Percentiles rank a stretch among this genome's conserved stretches.
These are phyloP conservation scores for Parochlus steinenii DNA, from an alignment of 2,888 invertebrate species.

Conservation along the genomic window DNA sequence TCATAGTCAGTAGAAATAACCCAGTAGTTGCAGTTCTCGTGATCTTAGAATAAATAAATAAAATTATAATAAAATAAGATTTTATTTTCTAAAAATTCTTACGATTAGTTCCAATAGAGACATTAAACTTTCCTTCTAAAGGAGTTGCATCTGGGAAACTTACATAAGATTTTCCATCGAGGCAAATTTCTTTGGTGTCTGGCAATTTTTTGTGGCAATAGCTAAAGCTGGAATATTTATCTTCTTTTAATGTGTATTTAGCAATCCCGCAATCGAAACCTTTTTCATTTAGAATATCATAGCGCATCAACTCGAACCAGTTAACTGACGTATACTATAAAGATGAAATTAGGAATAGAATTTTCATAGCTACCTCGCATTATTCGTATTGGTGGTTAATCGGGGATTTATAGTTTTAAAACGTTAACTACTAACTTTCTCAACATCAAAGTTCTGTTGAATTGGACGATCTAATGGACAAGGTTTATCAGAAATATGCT, in stretches of 20 bases:
- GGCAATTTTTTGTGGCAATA: constrained; percentile 2
- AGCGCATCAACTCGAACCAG: constrained; percentile 3
- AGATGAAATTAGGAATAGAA: too few relatives aligned
- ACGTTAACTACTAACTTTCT: constrained; percentile 5
- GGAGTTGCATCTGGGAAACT: constrained; percentile 3
- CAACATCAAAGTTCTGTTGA: constrained; percentile 6
- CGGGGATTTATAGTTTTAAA: too few relatives aligned
- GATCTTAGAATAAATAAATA: too few relatives aligned
- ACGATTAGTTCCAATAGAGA: constrained; percentile 1
- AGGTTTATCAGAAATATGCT: too few relatives aligned
- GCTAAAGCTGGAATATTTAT: not conserved
- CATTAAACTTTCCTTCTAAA: constrained; percentile 5
- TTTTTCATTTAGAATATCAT: not conserved
- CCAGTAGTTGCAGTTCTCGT: too few relatives aligned
- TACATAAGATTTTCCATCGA: not conserved
- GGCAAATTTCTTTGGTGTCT: not conserved
- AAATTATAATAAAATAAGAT: not conserved
- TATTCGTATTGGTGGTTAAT: too few relatives aligned
- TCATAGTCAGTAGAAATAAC: too few relatives aligned
- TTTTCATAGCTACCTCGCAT: too few relatives aligned
- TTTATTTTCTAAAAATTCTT: not conserved
- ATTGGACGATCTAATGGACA: constrained; percentile 6
- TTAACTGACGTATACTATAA: too few relatives aligned
- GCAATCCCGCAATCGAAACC: constrained; percentile 3
- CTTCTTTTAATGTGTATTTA: not conserved